Evolutionary conservation across 2,113 vertebrate genomes (phyloP), one percentile per base, ranked within the genome.

Genomic region (Ascaphus truei): DNA sequence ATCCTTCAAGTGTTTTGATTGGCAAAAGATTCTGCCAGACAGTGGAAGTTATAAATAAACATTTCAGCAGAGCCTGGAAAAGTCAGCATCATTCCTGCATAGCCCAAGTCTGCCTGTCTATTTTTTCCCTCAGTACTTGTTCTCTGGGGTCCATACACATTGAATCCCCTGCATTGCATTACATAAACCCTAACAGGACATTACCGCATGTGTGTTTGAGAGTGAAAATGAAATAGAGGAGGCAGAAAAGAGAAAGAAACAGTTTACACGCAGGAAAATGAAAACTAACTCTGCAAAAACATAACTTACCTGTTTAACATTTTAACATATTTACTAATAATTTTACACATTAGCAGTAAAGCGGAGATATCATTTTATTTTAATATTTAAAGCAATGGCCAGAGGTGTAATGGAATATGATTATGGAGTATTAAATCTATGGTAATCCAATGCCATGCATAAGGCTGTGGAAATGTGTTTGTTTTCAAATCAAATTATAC

Each of bases 41-140:
- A 72, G 83, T 83, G 89, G 89, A 88, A 84, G 86, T 89, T 88
- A 91, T 85, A 84, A 86, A 88, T 93, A 93, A 95, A 92, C 81
- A 85, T 88, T 91, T 86, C 83, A 73, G 80, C 86, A 8, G 79
- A 85, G 78, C 85, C 86, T 89, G 83, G 85, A 90, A 94, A 90
- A 93, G 88, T 75, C 80, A 81, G 0, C 72, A 80, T 89, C 82
- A 85, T 82, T 91, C 83, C 82, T 68, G 82, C 82, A 83, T 86
- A 82, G 87, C 74, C 75, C 53, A 61, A 85, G 77, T 80, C 57
- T 39, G 74, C 43, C 22, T 71, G 67, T 30, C 56, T 71, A 71
- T 71, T 61, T 68, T 71, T 61, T 58, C 57, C 31, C 33, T 41
- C 39, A 52, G 33, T 52, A 36, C 56, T 61, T 71, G 57, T 77